phyloP scores from a whole-genome alignment of 1,140 invertebrate species.

The Cephus cinctus region DNA sequence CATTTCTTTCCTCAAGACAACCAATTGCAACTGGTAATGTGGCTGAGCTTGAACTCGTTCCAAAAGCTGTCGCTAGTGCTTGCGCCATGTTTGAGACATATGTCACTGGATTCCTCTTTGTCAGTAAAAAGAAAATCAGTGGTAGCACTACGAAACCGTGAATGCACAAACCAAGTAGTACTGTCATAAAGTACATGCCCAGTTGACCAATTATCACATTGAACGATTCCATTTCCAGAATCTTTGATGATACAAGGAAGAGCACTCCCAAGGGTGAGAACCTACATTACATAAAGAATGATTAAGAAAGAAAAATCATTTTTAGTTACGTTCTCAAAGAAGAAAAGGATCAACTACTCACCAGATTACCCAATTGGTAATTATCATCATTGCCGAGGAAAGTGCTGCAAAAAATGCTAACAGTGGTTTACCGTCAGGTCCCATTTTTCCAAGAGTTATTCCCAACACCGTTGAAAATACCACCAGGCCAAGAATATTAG shows the following conservation, averaged over 20 bases:
- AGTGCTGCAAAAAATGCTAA: slow-evolving; percentile 65
- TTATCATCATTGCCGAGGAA: slow-evolving; percentile 70
- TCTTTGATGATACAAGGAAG: slow-evolving; percentile 78
- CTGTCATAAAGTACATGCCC: slow-evolving; percentile 82
- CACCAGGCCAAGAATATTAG: slow-evolving; percentile 72
- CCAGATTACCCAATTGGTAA: slow-evolving; percentile 74
- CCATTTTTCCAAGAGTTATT: slow-evolving; percentile 66
- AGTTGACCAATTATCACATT: slow-evolving; percentile 69
- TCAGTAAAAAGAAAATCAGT: slow-evolving; percentile 65
- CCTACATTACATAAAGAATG: slow-evolving; percentile 28
- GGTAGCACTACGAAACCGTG: slow-evolving; percentile 79
- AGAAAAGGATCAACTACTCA: slow-evolving; percentile 22
- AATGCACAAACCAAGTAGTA: slow-evolving; percentile 73
- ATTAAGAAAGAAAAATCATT: slow-evolving; percentile 39
- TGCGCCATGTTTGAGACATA: slow-evolving; percentile 74
- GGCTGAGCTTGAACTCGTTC: slow-evolving; percentile 75
- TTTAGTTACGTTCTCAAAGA: too few relatives aligned
- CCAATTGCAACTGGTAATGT: slow-evolving; percentile 73
- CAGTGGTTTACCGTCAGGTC: slow-evolving; percentile 62
- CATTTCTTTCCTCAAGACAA: slow-evolving; percentile 77
- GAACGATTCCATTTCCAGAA: slow-evolving; percentile 78
- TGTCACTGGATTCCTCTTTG: slow-evolving; percentile 65
- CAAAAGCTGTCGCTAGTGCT: slow-evolving; percentile 75
- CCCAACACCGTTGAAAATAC: slow-evolving; percentile 68
- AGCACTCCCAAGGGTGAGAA: slow-evolving; percentile 81